phyloP scores from a whole-genome alignment of 1,140 invertebrate genomes.

The Heterodera schachtii region DNA sequence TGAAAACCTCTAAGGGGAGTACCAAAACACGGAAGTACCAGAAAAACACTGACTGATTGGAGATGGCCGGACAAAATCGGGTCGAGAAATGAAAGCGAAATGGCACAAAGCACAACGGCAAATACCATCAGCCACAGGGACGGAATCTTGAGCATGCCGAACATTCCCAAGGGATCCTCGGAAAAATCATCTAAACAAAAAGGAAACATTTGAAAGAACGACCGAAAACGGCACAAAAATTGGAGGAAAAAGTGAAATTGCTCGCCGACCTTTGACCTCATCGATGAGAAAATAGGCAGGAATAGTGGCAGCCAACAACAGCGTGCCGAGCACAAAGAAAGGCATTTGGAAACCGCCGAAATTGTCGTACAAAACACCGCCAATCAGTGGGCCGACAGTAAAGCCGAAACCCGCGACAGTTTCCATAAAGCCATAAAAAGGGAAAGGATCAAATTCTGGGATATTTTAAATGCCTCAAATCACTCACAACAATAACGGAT shows the following conservation, averaged over 20 bases:
- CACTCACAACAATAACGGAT: conserved; percentile 77
- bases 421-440: conserved; percentile 77
- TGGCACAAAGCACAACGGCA: conserved; percentile 62
- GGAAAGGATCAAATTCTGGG: not conserved
- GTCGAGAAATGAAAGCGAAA: conserved; percentile 64
- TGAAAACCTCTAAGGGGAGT: too few species aligned
- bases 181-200: conserved; percentile 68
- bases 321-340: conserved; percentile 79
- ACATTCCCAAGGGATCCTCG: conserved; percentile 46
- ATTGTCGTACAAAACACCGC: conserved; percentile 56
- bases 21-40: too few species aligned
- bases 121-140: conserved; percentile 59
- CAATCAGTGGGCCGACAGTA: conserved; percentile 64
- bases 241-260: not conserved
- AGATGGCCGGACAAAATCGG: conserved; percentile 61
- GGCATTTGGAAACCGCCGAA: conserved; percentile 81
- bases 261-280: conserved; percentile 62
- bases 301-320: conserved; percentile 77
- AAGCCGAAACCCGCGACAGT: conserved; percentile 83
- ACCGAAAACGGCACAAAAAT: too few species aligned
- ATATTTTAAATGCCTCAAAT: not conserved
- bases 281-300: conserved; percentile 77
- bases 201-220: not conserved
- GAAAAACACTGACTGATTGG: conserved; percentile 41
- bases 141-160: conserved; percentile 54